Percentiles rank a stretch among this genome's conserved stretches.
Conservation (phyloP, 2,888 invertebrate genomes). For the Latrodectus elegans region DNA sequence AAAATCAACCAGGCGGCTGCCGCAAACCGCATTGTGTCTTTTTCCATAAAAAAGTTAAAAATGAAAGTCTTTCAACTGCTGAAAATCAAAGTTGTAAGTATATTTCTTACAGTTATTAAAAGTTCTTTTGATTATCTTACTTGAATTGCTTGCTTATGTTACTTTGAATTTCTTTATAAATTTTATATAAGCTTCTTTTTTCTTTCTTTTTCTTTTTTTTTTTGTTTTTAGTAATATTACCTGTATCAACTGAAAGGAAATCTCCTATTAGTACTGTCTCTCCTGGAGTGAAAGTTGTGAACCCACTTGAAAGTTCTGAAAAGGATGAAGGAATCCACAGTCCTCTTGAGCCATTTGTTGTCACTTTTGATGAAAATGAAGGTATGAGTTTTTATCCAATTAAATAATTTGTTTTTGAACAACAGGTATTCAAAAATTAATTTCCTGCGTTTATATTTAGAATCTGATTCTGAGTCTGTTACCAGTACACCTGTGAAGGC, state of each 20-base stretch:
- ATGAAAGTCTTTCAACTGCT: neutral
- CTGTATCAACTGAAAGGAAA: slow-evolving; percentile 1
- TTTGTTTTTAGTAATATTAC: slow-evolving; percentile 37
- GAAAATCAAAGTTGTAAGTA: slow-evolving; percentile 44
- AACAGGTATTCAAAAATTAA: no score
- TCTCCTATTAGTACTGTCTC: neutral
- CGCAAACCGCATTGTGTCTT: slow-evolving; percentile 89
- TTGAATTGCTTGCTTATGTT: neutral
- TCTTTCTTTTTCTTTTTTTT: neutral
- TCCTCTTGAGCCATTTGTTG: slow-evolving; percentile 79
- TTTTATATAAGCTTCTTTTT: neutral
- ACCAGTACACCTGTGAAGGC: slow-evolving; percentile 76
- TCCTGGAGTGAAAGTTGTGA: neutral
- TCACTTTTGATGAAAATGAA: slow-evolving; percentile 88
- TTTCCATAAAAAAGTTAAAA: slow-evolving; percentile 79
- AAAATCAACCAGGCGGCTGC: slow-evolving; percentile 88
- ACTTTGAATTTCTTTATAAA: neutral
- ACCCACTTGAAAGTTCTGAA: slow-evolving; percentile 73
- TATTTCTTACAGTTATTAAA: neutral
- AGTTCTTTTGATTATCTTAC: neutral
- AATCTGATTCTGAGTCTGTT: slow-evolving; percentile 85
- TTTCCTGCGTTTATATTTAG: slow-evolving; percentile 77
- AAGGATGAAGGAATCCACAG: slow-evolving; percentile 72
- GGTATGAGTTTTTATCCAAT: neutral
- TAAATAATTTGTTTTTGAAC: no score